phyloP scores from a whole-genome alignment of 1,140 invertebrate genomes.

The Polypedilum vanderplanki region DNA sequence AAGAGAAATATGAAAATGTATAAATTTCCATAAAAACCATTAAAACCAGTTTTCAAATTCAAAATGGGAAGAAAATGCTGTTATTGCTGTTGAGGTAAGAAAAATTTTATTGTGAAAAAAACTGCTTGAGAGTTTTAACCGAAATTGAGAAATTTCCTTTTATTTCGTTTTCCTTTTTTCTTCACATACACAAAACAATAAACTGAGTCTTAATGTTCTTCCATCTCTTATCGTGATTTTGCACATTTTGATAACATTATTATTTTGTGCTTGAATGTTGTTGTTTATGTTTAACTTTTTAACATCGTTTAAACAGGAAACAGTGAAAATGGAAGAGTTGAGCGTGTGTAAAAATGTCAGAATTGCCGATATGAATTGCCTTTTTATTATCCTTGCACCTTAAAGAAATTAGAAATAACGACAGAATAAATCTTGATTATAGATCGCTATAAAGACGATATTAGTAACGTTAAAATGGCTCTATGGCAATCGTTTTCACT shows the following conservation, averaged over 20 bases:
- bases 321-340: too few species aligned
- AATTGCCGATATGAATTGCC: not conserved
- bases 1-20: not conserved
- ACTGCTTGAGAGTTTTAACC: not conserved
- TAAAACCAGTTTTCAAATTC: not conserved
- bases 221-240: conserved; percentile 24
- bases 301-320: too few species aligned
- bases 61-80: not conserved
- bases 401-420: conserved; percentile 14
- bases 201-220: conserved; percentile 10
- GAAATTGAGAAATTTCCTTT: not conserved
- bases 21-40: conserved; percentile 16
- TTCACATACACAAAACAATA: conserved; percentile 13
- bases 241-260: conserved; percentile 26
- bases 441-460: conserved; percentile 13
- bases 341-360: too few species aligned
- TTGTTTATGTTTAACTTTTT: too few species aligned
- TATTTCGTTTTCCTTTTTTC: too few species aligned
- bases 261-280: not conserved
- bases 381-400: conserved; percentile 5
- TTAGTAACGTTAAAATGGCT: conserved; percentile 12
- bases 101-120: not conserved
- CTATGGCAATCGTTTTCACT: not conserved
- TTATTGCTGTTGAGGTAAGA: not conserved
- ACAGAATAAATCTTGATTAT: conserved; percentile 19